phyloP scores from a whole-genome alignment of 1,140 invertebrate genomes.

The Nymphalis io region DNA sequence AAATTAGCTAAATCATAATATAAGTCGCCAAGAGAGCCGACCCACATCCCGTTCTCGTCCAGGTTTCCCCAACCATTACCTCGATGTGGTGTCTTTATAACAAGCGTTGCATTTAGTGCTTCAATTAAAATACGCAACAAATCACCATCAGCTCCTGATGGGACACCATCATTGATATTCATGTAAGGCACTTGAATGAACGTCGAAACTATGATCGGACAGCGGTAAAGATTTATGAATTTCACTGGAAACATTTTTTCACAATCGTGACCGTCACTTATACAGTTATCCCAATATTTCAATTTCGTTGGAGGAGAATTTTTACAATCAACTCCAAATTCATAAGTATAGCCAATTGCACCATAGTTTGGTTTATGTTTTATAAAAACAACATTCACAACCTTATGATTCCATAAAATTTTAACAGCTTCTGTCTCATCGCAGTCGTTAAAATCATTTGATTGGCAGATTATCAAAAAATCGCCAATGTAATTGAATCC shows the following conservation, averaged over 20 bases:
- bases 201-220: conserved; percentile 58
- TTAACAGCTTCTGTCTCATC: conserved; percentile 47
- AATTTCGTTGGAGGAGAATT: conserved; percentile 40
- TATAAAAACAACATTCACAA: conserved; percentile 57
- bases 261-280: conserved; percentile 29
- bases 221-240: conserved; percentile 56
- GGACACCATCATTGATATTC: conserved; percentile 46
- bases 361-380: conserved; percentile 33
- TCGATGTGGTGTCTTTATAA: conserved; percentile 50
- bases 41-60: conserved; percentile 57
- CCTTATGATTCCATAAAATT: conserved; percentile 56
- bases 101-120: conserved; percentile 56
- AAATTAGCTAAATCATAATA: conserved; percentile 62
- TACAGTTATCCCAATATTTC: conserved; percentile 33
- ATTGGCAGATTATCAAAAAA: conserved; percentile 59
- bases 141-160: conserved; percentile 61
- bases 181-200: conserved; percentile 61
- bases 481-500: conserved; percentile 56
- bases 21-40: conserved; percentile 61
- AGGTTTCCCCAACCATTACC: conserved; percentile 61
- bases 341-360: conserved; percentile 47
- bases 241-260: conserved; percentile 52
- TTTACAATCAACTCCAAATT: conserved; percentile 44
- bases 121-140: conserved; percentile 52
- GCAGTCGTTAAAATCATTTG: conserved; percentile 39